Evolutionary conservation across 30 jellyfish, hydroid and myxozoan species (phyloP), one percentile per base, ranked within the genome.

Genomic region (Calvadosia cruxmelitensis): DNA sequence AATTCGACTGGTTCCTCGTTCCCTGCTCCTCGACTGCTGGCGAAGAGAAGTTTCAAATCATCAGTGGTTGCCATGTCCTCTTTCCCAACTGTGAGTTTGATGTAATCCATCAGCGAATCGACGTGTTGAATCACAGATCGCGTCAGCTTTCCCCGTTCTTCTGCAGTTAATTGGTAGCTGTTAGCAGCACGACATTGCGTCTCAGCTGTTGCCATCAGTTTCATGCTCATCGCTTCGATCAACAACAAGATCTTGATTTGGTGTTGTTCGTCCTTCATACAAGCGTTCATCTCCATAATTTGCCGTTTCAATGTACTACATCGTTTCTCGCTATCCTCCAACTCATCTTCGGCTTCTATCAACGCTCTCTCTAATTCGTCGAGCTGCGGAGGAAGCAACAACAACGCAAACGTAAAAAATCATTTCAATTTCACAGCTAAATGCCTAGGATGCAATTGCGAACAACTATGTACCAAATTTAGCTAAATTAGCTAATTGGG

Each of bases 201-300:
- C 51, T 65, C 93, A 3, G 57, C 49, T 15, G 93, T 83, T 10
- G 81, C 67, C 27, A 80, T 64, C 66, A 80, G 7, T 31, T 72
- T 74, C 85, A 80, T 50, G 35, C 86, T 71, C 15, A 75, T 1
- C 27, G 69, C 72, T 52, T 80, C 93, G 51, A 34, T 66, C 52
- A 72, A 16, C 0, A 80, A 85, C 23, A 80, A 52, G 12, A 66
- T 3, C 34, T 65, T 81, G 2, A 82, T 79, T 2, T 63, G 34
- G 10, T 69, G 36, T 31, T 81, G 73, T 29, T 81, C 94, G 7
- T 67, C 68, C 3, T 26, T 63, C 28, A 33, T 29, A 3, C 29
- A 33, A 1, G 23, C 63, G 26, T 49, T 68, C 49, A 67, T 29
- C 23, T 50, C 15, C 3, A 61, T 49, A 26, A 66, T 28, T 67